Evolutionary conservation across 1,140 invertebrate species (phyloP).

Genomic region (Drosophila baimaii): DNA sequence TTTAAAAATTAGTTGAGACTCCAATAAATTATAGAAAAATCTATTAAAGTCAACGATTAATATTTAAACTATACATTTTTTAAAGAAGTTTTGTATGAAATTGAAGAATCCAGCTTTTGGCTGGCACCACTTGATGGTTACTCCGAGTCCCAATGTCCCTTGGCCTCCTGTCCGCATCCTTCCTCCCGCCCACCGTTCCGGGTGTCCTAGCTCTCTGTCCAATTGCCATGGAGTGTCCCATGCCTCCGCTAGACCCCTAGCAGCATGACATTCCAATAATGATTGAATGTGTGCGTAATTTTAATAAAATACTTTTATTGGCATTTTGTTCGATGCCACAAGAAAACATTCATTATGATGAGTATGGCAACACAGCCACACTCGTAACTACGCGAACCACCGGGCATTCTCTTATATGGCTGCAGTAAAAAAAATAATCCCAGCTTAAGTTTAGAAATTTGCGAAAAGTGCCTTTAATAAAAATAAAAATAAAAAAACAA

Average conservation of each 20-base stretch:
- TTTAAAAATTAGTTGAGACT: no score
- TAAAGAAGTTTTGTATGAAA: background rate
- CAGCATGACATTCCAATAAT: slow-evolving; percentile 77
- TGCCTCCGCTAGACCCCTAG: slow-evolving; percentile 42
- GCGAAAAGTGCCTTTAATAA: no score
- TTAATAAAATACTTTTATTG: slow-evolving; percentile 82
- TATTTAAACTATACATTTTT: no score
- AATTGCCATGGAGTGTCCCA: slow-evolving; percentile 10
- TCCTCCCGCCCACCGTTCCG: background rate
- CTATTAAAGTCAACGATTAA: no score
- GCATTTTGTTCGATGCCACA: slow-evolving; percentile 66
- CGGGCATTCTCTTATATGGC: slow-evolving; percentile 12
- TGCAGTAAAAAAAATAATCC: slow-evolving; percentile 12
- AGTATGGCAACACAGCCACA: slow-evolving; percentile 30
- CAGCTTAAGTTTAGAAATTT: no score
- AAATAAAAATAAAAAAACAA: no score
- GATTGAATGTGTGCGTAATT: slow-evolving; percentile 81
- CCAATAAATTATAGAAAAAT: no score
- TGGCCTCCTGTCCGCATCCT: slow-evolving; percentile 7
- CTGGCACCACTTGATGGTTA: background rate
- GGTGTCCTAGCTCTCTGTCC: slow-evolving; percentile 26
- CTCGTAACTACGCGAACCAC: slow-evolving; percentile 19
- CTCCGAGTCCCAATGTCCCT: background rate
- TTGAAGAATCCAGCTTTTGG: background rate
- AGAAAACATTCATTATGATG: slow-evolving; percentile 63